These are phyloP conservation scores for Scyliorhinus canicula DNA, from an alignment of 2,797 vertebrate genomes.

Conservation along the genomic window DNA sequence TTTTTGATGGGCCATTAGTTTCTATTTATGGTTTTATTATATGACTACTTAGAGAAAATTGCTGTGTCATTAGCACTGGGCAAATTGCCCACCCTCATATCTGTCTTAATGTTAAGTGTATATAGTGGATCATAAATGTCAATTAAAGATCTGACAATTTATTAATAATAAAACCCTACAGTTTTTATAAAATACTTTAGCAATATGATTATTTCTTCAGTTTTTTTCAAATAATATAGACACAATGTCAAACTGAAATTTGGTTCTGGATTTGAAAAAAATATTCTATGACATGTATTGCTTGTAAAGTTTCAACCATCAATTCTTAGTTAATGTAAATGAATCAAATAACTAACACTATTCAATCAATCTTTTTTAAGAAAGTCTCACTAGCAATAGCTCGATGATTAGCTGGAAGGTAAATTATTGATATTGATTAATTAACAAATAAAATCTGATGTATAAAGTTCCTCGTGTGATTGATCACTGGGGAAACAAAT, in stretches of 20 bases:
- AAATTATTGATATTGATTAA: background rate
- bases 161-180: background rate
- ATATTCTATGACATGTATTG: background rate
- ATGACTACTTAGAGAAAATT: constrained; percentile 63
- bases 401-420: background rate
- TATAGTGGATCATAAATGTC: constrained; percentile 42
- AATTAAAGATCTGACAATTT: constrained; percentile 58
- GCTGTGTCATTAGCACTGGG: constrained; percentile 59
- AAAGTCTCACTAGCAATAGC: background rate
- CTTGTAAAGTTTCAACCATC: background rate
- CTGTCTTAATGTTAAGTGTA: constrained; percentile 57
- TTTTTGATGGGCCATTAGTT: constrained; percentile 66
- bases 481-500: background rate
- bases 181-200: constrained; percentile 17
- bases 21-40: constrained; percentile 58
- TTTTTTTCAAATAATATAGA: background rate
- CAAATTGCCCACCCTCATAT: constrained; percentile 62
- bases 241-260: background rate
- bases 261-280: background rate
- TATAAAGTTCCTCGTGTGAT: background rate
- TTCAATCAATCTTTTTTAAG: background rate
- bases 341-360: background rate
- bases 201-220: background rate
- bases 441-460: background rate
- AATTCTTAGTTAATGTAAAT: background rate